Base-by-base conservation (phyloP, 2,797 vertebrate genomes). In the Chelonia mydas region DNA sequence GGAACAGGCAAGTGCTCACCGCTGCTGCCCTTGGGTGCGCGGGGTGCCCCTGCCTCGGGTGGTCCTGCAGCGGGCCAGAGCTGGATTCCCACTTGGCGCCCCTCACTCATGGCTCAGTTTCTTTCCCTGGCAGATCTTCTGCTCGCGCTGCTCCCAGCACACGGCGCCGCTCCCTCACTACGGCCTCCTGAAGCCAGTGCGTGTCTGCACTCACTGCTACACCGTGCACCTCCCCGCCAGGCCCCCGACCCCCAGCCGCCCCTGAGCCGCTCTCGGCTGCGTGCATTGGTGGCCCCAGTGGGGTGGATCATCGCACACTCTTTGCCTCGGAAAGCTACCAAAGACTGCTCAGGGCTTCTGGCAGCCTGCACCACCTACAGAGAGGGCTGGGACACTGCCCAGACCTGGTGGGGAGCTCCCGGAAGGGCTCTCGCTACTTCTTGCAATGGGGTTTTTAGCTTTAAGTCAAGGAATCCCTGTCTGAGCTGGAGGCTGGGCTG, bases 61-160 rank as follows among this genome's bases (percentile, higher is more conserved):
- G 53, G 41, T 4, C 41, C 41, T 5, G 41, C 41, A 41, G 41
- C 41, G 41, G 53, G 53, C 6, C 13, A 7, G 31, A 31, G 31
- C 78, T 41, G 51, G 33, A 33, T 45, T 33, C 57, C 37, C 45
- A 31, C 5, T 13, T 10, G 21, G 10, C 41, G 9, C n/a, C 2
- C 0, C 47, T 83, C 74, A 8, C 74, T 0, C 81, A 3, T 11
- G 12, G 57, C 37, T 72, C 33, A 54, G 6, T 81, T 81, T 92
- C 79, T 47, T 93, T 72, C 88, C 50, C 72, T 0, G n/a, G 7
- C 95, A 98, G 98, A 98, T 98, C 77, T 98, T 98, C 96, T 98
- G 98, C 19, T 96, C 98, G 47, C 97, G 96, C 84, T 98, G 98
- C 94, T 98, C 98, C 0, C 94, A 97, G 0, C 97, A 97, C 5